These are phyloP conservation scores for Aurelia coerulea DNA, from an alignment of 30 jellyfish, hydroid and myxozoan genomes.

Conservation along the genomic window DNA sequence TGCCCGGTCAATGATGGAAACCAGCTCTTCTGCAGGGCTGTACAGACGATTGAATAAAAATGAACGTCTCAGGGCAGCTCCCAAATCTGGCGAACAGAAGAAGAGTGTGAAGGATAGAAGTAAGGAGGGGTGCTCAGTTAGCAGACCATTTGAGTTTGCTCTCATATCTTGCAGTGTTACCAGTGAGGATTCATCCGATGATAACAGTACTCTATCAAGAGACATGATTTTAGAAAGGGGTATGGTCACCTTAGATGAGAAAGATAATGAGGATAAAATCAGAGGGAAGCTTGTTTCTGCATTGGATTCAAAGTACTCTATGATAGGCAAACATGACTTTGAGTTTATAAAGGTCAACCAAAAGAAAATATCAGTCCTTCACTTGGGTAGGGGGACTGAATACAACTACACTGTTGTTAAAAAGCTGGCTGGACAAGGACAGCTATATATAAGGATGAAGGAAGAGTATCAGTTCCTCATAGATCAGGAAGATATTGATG, in stretches of 20 bases:
- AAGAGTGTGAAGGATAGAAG: background rate
- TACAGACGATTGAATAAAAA: slow-evolving; percentile 24
- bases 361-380: slow-evolving; percentile 26
- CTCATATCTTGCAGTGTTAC: background rate
- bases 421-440: slow-evolving; percentile 41
- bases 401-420: slow-evolving; percentile 26
- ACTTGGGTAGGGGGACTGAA: slow-evolving; percentile 40
- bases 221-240: no score
- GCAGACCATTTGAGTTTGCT: slow-evolving; percentile 46
- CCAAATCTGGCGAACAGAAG: background rate
- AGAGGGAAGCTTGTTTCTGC: no score
- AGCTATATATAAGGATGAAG: slow-evolving; percentile 22
- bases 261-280: no score
- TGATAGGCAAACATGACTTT: no score
- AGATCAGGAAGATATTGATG: slow-evolving; percentile 31
- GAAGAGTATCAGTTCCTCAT: slow-evolving; percentile 17
- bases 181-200: background rate
- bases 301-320: no score
- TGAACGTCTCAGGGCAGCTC: slow-evolving; percentile 21
- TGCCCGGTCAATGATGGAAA: background rate
- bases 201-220: slow-evolving; percentile 21
- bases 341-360: no score
- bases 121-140: slow-evolving; percentile 4
- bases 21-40: slow-evolving; percentile 37
- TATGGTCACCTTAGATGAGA: no score